phyloP scores from a whole-genome alignment of 1,140 invertebrate species.

The Metopolophium dirhodum region DNA sequence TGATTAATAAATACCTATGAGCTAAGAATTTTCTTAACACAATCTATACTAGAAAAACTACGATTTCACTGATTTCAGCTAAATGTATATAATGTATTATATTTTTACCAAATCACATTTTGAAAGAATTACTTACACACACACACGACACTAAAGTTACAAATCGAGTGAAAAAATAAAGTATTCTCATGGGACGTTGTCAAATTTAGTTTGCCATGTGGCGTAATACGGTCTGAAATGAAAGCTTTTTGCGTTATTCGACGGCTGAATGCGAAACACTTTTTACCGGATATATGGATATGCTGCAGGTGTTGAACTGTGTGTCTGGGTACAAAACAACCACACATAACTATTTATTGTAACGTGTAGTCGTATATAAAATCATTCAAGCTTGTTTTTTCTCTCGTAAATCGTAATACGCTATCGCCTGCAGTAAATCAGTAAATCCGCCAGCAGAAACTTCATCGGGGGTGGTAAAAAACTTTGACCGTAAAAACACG shows the following conservation, averaged over 20 bases:
- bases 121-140: neutral
- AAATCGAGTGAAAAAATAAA: neutral
- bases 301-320: neutral
- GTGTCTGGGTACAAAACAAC: neutral
- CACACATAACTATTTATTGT: neutral
- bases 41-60: neutral
- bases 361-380: neutral
- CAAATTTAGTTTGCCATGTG: neutral
- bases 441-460: neutral
- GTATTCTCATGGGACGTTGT: neutral
- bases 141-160: neutral
- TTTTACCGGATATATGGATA: neutral
- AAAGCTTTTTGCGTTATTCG: neutral
- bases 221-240: neutral
- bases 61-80: neutral
- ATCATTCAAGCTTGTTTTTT: neutral
- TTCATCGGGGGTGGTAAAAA: neutral
- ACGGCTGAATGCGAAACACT: neutral
- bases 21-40: neutral
- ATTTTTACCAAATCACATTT: neutral
- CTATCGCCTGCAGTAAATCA: neutral
- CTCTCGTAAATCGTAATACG: neutral
- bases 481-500: neutral
- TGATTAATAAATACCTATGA: neutral
- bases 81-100: neutral